These are phyloP conservation scores for Scartelaos histophorus DNA, from an alignment of 2,113 vertebrate species.

Conservation along the genomic window DNA sequence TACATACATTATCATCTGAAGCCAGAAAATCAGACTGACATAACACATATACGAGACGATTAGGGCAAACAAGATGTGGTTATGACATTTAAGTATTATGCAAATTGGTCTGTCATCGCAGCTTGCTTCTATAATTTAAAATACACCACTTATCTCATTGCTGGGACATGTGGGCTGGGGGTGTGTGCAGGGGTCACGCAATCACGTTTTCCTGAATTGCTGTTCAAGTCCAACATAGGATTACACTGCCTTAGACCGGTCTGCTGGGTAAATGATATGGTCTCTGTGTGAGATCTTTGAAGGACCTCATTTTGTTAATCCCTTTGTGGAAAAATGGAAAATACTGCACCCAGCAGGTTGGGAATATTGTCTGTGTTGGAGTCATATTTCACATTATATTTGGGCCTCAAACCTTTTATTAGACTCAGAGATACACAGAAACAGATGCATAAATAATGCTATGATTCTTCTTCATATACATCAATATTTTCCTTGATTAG, in stretches of 20 bases:
- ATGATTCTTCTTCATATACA: not conserved
- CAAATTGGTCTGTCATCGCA: not conserved
- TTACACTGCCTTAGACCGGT: not conserved
- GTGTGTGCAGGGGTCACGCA: not conserved
- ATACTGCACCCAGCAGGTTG: not conserved
- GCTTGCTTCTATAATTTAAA: not conserved
- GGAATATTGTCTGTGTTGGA: not conserved
- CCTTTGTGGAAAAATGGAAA: slow-evolving; percentile 13
- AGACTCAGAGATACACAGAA: not conserved
- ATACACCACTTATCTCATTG: not conserved
- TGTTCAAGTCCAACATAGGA: not conserved
- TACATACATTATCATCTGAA: not conserved
- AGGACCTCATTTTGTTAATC: slow-evolving; percentile 10
- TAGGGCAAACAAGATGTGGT: not conserved
- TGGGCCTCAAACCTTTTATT: not conserved
- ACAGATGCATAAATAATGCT: not conserved
- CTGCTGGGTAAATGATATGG: not conserved
- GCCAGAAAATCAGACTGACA: not conserved
- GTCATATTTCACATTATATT: not conserved
- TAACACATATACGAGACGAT: not conserved
- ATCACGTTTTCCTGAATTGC: not conserved
- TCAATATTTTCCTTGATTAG: too few relatives aligned
- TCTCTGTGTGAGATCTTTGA: not conserved
- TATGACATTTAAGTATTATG: slow-evolving; percentile 7
- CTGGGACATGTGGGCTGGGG: not conserved